Evolutionary conservation across 2,888 invertebrate genomes (phyloP).

Genomic region (Myathropa florea): DNA sequence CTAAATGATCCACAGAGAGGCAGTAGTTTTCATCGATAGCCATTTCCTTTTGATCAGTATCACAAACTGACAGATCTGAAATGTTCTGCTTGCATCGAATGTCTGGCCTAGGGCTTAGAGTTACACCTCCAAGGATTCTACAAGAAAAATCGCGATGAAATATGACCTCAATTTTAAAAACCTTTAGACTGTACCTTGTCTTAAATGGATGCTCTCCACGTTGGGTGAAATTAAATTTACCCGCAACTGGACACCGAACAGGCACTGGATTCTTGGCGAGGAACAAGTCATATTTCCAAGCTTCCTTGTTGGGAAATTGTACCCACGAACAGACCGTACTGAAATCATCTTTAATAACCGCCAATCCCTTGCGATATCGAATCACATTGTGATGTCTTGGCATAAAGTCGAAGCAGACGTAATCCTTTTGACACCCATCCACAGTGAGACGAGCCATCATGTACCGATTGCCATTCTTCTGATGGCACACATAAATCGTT

Average conservation of each 20-base stretch:
- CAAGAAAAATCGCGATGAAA: slow-evolving; percentile 18
- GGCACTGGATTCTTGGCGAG: slow-evolving; percentile 93
- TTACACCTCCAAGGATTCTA: slow-evolving; percentile 96
- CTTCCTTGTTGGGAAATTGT: slow-evolving; percentile 90
- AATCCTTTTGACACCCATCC: slow-evolving; percentile 98
- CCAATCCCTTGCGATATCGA: slow-evolving; percentile 92
- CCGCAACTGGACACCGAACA: slow-evolving; percentile 96
- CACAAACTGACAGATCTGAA: slow-evolving; percentile 97
- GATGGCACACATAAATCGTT: slow-evolving; percentile 96
- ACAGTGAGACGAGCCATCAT: slow-evolving; percentile 98
- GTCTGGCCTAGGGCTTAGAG: slow-evolving; percentile 94
- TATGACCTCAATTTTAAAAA: not conserved
- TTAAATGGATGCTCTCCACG: slow-evolving; percentile 93
- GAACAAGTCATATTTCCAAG: slow-evolving; percentile 94
- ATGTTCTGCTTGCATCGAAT: slow-evolving; percentile 95
- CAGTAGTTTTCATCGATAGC: slow-evolving; percentile 97
- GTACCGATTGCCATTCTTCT: slow-evolving; percentile 93
- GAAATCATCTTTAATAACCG: slow-evolving; percentile 94
- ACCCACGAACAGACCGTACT: slow-evolving; percentile 97
- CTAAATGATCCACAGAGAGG: slow-evolving; percentile 96
- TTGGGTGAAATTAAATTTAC: slow-evolving; percentile 97
- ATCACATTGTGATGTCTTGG: slow-evolving; percentile 98
- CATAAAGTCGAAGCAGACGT: slow-evolving; percentile 97
- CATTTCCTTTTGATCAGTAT: slow-evolving; percentile 96
- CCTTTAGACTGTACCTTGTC: slow-evolving; percentile 82